Evolutionary conservation across 2,113 vertebrate genomes (phyloP).

Genomic region (Otus sunia): DNA sequence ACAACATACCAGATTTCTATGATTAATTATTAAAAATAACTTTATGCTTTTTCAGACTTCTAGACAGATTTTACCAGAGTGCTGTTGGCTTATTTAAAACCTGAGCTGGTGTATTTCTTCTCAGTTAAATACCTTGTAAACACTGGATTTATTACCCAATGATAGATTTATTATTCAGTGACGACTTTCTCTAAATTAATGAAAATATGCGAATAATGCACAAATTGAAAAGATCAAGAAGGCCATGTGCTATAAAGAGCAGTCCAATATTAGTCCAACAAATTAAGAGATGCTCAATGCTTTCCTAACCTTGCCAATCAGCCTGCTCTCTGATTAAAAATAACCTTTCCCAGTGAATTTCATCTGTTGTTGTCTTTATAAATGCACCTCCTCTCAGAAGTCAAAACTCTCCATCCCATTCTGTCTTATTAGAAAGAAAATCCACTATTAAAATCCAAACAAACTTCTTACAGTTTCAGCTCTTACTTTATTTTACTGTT

Average conservation of each 20-base stretch:
- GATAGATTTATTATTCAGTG: conserved; percentile 50
- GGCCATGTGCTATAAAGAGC: neutral
- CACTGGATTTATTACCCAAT: conserved; percentile 34
- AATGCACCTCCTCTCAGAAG: neutral
- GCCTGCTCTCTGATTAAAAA: neutral
- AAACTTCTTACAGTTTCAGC: neutral
- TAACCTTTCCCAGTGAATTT: neutral
- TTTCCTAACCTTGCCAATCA: neutral
- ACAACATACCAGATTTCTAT: neutral
- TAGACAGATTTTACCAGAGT: conserved; percentile 19
- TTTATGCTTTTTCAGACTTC: neutral
- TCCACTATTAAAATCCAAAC: accelerated
- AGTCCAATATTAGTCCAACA: neutral
- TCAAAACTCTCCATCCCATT: neutral
- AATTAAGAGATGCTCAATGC: neutral
- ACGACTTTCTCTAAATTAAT: conserved; percentile 19
- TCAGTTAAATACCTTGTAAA: conserved; percentile 51
- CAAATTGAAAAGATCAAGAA: conserved; percentile 17
- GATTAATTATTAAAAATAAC: neutral
- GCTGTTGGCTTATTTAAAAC: neutral
- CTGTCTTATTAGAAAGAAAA: neutral
- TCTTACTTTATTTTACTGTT: neutral
- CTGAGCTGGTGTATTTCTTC: neutral
- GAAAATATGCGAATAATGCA: conserved; percentile 36
- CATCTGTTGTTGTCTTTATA: neutral